These are phyloP conservation scores for Brachionus asplanchnoidis DNA, from an alignment of 1,140 invertebrate species.

Conservation along the genomic window DNA sequence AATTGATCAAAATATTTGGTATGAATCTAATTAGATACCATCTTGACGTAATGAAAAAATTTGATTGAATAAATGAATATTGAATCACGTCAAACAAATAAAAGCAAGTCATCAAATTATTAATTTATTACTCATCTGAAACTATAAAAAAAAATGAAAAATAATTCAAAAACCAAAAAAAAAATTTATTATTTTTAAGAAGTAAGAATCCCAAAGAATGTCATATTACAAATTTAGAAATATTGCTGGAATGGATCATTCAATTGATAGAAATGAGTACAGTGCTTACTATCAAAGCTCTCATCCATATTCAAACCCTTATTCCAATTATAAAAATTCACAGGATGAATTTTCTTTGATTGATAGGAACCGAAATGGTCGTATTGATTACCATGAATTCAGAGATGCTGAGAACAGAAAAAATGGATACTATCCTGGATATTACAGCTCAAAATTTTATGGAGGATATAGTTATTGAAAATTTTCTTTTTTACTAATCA, in stretches of 20 bases:
- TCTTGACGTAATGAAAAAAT: too few species aligned
- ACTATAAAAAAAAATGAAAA: too few species aligned
- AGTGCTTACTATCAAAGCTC: background rate
- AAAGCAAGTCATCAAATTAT: too few species aligned
- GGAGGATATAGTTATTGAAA: background rate
- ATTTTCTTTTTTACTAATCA: too few species aligned
- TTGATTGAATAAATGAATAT: too few species aligned
- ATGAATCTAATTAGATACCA: too few species aligned
- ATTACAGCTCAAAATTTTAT: background rate
- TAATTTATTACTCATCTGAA: too few species aligned
- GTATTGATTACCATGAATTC: slow-evolving; percentile 10
- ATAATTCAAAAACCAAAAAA: too few species aligned
- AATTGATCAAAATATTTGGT: too few species aligned
- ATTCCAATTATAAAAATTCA: background rate
- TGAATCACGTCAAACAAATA: too few species aligned
- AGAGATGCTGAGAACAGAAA: background rate
- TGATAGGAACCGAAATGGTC: background rate
- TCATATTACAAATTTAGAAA: background rate
- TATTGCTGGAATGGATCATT: background rate
- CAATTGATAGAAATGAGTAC: slow-evolving; percentile 8
- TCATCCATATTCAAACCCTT: background rate
- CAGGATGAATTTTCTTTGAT: background rate
- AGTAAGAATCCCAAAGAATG: background rate
- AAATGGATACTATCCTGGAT: background rate
- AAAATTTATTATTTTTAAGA: too few species aligned